Evolutionary conservation across 2,888 invertebrate species (phyloP).

Genomic region (Arenicola marina): DNA sequence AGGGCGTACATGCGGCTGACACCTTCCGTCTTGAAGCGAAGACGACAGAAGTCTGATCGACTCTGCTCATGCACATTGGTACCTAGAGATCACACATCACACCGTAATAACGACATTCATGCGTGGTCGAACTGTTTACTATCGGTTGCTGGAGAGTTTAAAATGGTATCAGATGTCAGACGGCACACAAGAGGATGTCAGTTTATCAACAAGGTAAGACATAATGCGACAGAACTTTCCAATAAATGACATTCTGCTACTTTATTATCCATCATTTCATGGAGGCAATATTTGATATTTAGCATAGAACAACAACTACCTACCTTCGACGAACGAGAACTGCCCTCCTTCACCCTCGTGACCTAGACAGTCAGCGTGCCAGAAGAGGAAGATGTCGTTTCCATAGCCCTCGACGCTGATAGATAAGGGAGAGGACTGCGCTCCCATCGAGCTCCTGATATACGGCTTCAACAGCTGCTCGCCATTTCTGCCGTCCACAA

Average conservation of each 20-base stretch:
- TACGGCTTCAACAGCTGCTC: slow-evolving; percentile 67
- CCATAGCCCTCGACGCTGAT: slow-evolving; percentile 63
- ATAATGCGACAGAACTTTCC: no score
- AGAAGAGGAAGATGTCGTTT: slow-evolving; percentile 78
- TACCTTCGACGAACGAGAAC: slow-evolving; percentile 61
- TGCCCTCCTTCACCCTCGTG: slow-evolving; percentile 58
- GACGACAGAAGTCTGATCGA: slow-evolving; percentile 69
- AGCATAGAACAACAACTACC: no score
- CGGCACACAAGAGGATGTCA: no score
- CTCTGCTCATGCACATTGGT: slow-evolving; percentile 63
- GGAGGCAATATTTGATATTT: no score
- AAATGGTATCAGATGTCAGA: no score
- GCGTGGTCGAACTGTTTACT: background rate
- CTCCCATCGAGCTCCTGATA: slow-evolving; percentile 68
- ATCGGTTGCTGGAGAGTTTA: no score
- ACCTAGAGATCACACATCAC: no score
- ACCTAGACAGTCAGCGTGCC: slow-evolving; percentile 73
- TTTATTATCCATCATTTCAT: no score
- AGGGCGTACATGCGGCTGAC: slow-evolving; percentile 72
- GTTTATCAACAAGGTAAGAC: no score
- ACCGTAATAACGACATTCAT: background rate
- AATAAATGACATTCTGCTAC: no score
- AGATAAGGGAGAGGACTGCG: slow-evolving; percentile 61
- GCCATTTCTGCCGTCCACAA: slow-evolving; percentile 70
- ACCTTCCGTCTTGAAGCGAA: slow-evolving; percentile 73